Evolutionary conservation across 2,888 invertebrate species (phyloP), one percentile per base, ranked within the genome.

Genomic region (Conchocele bisecta): DNA sequence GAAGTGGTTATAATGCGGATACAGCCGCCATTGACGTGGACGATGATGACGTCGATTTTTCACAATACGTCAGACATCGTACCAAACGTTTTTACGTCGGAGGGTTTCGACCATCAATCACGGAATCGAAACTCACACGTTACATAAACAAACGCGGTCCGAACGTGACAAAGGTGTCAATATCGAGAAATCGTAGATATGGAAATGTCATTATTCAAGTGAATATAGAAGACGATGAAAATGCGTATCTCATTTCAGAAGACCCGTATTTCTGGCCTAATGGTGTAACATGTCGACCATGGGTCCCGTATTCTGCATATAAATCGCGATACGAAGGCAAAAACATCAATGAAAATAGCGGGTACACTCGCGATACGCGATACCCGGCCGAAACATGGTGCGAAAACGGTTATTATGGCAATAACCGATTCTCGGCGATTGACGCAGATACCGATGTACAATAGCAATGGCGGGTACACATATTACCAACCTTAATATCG

Each of bases 81-180:
- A 57, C 57, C 17, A 57, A 57, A 26, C 57, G 41, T 3, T 57
- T 57, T 29, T 57, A 57, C 20, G 20, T 57, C 31, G 7, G 24
- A 24, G 26, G 57, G 15, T 57, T 57, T n/a, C 26, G 31, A 42
- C 57, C 5, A 13, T 26, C 26, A 1, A 42, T 42, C n/a, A 42
- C 42, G 3, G 42, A 41, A 28, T 20, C 9, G 17, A 57, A 57
- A 28, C 15, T 57, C 13, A 31, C 57, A 6, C 29, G 29, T 5
- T 57, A 41, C 31, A 20, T 57, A 7, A 28, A 24, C 2, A 28
- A 57, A 3, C n/a, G 20, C 7, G 28, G 57, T 28, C 57, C 57
- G 6, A 56, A n/a, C n/a, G n/a, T n/a, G n/a, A n/a, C n/a, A n/a
- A 58, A 58, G 24, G 58, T 58, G 3, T 58, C 58, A 17, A 58